Percentiles rank a stretch among this genome's conserved stretches.
These are phyloP conservation scores for Rhincodon typus DNA, from an alignment of 2,797 vertebrate species.

Conservation along the genomic window DNA sequence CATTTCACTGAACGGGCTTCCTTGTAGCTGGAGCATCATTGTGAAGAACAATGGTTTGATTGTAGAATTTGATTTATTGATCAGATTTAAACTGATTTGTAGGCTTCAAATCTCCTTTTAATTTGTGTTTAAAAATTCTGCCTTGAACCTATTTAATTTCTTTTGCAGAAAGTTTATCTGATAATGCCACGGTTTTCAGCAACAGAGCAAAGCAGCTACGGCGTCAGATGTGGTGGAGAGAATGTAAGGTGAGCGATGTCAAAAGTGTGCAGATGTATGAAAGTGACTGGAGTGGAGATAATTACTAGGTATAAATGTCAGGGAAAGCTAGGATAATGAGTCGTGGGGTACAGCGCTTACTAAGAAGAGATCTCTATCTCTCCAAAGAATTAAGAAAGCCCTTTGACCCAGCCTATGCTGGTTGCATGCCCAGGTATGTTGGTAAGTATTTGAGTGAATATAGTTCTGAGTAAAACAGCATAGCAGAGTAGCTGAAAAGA, in stretches of 20 bases:
- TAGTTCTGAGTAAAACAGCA: not conserved
- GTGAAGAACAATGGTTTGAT: not conserved
- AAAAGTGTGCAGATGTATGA: not conserved
- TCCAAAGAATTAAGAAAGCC: not conserved
- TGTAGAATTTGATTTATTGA: not conserved
- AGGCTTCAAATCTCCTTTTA: not conserved
- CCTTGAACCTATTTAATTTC: constrained; percentile 27
- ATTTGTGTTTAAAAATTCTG: not conserved
- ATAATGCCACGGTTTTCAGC: constrained; percentile 95
- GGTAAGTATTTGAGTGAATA: not conserved
- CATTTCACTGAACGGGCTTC: not conserved
- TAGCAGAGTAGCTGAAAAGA: not conserved
- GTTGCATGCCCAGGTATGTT: not conserved
- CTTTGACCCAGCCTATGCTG: not conserved
- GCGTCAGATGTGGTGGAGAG: constrained; percentile 96
- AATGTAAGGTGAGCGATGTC: constrained; percentile 74
- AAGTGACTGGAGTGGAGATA: not conserved
- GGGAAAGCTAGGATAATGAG: not conserved
- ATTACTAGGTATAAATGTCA: not conserved
- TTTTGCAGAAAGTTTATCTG: constrained; percentile 82
- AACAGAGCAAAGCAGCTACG: constrained; percentile 95
- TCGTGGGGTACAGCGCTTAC: not conserved
- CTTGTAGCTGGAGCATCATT: not conserved
- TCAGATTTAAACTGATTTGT: not conserved
- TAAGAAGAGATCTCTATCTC: not conserved